phyloP scores from a whole-genome alignment of 1,140 invertebrate species.

The Arctopsyche grandis region DNA sequence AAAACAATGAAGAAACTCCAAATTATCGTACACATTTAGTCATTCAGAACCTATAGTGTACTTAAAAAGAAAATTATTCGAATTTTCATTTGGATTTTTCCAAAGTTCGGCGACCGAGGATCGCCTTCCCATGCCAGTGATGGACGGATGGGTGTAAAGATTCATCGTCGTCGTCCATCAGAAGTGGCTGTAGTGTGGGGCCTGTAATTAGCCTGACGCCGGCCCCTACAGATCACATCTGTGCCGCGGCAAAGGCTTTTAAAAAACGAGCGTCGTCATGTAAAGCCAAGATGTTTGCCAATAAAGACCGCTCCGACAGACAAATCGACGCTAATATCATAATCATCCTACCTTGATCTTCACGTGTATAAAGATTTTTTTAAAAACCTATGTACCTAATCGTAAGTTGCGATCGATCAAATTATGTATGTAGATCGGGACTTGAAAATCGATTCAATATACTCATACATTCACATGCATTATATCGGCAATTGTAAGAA shows the following conservation, averaged over 20 bases:
- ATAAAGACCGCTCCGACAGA: conserved; percentile 3
- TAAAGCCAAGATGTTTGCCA: conserved; percentile 8
- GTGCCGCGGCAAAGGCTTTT: conserved; percentile 25
- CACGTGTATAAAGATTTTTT: not conserved
- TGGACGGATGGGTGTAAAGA: not conserved
- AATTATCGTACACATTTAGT: too few species aligned
- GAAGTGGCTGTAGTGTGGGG: conserved; percentile 18
- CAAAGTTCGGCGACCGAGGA: too few species aligned
- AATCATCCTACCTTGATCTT: not conserved
- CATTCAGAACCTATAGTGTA: too few species aligned
- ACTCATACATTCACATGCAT: too few species aligned
- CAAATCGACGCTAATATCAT: conserved; percentile 10
- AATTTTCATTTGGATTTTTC: too few species aligned
- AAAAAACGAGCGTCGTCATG: conserved; percentile 20
- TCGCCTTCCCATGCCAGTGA: too few species aligned
- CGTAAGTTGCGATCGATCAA: too few species aligned
- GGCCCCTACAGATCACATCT: conserved; percentile 36
- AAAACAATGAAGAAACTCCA: too few species aligned
- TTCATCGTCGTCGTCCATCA: conserved; percentile 37
- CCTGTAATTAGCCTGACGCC: conserved; percentile 50
- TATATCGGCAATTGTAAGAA: too few species aligned
- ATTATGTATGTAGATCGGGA: too few species aligned
- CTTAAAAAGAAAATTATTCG: too few species aligned
- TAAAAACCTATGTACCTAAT: not conserved
- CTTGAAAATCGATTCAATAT: too few species aligned